Evolutionary conservation across 2,797 vertebrate species (phyloP).

Genomic region (Notamacropus eugenii): DNA sequence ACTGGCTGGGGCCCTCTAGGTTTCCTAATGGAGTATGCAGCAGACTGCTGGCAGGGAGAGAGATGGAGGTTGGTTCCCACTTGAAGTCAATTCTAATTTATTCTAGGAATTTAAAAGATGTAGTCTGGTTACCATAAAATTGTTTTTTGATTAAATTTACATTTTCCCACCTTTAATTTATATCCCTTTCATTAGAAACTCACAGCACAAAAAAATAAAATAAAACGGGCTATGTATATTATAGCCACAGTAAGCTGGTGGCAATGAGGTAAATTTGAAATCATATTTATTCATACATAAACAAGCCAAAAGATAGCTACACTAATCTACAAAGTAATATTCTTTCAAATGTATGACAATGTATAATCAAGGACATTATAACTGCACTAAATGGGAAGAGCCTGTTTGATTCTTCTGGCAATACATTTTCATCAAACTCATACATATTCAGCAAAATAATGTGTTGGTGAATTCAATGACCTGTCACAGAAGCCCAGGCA

Average conservation of each 20-base stretch:
- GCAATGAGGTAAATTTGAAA: constrained; percentile 44
- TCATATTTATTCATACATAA: constrained; percentile 42
- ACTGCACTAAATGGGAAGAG: constrained; percentile 29
- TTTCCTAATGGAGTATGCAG: not conserved
- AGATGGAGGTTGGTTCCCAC: too few relatives aligned
- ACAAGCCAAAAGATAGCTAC: constrained; percentile 42
- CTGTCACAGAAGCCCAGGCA: constrained; percentile 21
- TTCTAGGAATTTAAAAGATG: not conserved
- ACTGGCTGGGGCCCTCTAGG: not conserved
- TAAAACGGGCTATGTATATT: not conserved
- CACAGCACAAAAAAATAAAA: not conserved
- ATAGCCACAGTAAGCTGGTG: not conserved
- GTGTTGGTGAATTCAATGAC: constrained; percentile 22
- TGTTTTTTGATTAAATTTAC: constrained; percentile 27
- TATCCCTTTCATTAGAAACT: constrained; percentile 40
- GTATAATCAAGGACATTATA: constrained; percentile 48
- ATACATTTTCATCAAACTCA: constrained; percentile 57
- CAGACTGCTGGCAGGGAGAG: not conserved
- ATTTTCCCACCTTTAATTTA: constrained; percentile 17
- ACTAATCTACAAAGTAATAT: not conserved
- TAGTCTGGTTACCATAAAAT: constrained; percentile 5
- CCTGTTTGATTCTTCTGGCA: constrained; percentile 37
- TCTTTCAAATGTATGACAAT: not conserved
- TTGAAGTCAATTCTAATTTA: not conserved
- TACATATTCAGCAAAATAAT: constrained; percentile 56